Evolutionary conservation across 2,113 vertebrate genomes (phyloP).

Genomic region (Meleagris gallopavo): DNA sequence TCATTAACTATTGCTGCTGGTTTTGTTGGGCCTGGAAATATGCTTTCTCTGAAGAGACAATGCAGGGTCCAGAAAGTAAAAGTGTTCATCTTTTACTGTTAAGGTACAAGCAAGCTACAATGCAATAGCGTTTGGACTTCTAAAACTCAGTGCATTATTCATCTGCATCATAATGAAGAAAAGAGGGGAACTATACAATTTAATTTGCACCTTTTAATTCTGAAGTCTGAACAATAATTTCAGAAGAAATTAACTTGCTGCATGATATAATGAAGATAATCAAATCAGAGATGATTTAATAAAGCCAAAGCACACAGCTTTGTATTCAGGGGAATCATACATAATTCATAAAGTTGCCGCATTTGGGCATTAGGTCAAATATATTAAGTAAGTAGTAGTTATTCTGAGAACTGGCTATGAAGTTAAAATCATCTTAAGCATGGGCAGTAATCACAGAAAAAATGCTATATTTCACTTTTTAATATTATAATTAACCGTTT

Average conservation of each 20-base stretch:
- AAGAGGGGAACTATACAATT: not conserved
- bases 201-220: slow-evolving; percentile 43
- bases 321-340: slow-evolving; percentile 21
- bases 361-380: slow-evolving; percentile 51
- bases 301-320: slow-evolving; percentile 25
- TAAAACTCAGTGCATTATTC: not conserved
- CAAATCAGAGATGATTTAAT: slow-evolving; percentile 60
- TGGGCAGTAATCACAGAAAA: not conserved
- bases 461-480: not conserved
- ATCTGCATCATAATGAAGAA: not conserved
- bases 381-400: slow-evolving; percentile 38
- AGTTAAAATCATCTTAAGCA: not conserved
- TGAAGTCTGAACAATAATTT: slow-evolving; percentile 4
- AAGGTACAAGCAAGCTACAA: not conserved
- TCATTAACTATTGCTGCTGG: not conserved
- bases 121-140: not conserved
- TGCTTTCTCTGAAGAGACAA: not conserved
- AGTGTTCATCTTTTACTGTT: not conserved
- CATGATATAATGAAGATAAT: slow-evolving; percentile 20
- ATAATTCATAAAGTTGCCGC: slow-evolving; percentile 57
- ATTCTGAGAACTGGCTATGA: not conserved
- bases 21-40: not conserved
- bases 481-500: not conserved
- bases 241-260: slow-evolving; percentile 35
- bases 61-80: not conserved